Evolutionary conservation across 2,113 vertebrate genomes (phyloP), one percentile per base, ranked within the genome.

Genomic region (Semnornis frantzii): DNA sequence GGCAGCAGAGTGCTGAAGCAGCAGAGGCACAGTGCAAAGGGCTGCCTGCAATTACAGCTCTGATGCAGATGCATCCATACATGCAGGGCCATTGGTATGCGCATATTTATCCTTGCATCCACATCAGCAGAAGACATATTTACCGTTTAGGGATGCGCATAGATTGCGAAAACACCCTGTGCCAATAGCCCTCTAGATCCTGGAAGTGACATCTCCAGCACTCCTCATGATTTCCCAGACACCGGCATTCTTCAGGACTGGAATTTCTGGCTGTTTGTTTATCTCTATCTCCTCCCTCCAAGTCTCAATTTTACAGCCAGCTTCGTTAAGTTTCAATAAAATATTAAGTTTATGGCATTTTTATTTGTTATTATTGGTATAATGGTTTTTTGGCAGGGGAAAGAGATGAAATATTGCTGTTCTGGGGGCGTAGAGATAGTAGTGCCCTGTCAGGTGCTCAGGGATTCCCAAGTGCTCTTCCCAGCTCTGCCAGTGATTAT

Each of bases 61-160:
- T 88, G 93, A 97, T 89, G 87, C 96, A 96, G 69, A 95, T 71
- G 85, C 94, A 81, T 96, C 92, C 85, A 31, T 94, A 95, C 94
- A 8, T 39, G 90, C 4, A 7, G 87, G 81, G 76, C 33, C 90
- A 91, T 97, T 94, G 91, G 28, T 95, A 96, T 98, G 97, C 48
- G 87, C 96, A 96, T 97, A 96, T 97, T 98, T 96, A 94, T 96
- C 87, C 90, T 86, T 73, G 69, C 87, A 85, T 91, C 94, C 86
- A 44, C 90, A 89, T 91, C 93, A 86, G 88, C 78, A 6, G 85
- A 65, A 90, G 95, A 82, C 89, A 25, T 93, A 94, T 90, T 97
- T 97, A 87, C 92, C 19, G 1, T 89, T 94, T 81, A 96, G 92
- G 96, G 91, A 85, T 92, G 94, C 96, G 92, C 96, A 93, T 92